These are phyloP conservation scores for Byasa hedistus DNA, from an alignment of 2,888 invertebrate genomes.

Conservation along the genomic window DNA sequence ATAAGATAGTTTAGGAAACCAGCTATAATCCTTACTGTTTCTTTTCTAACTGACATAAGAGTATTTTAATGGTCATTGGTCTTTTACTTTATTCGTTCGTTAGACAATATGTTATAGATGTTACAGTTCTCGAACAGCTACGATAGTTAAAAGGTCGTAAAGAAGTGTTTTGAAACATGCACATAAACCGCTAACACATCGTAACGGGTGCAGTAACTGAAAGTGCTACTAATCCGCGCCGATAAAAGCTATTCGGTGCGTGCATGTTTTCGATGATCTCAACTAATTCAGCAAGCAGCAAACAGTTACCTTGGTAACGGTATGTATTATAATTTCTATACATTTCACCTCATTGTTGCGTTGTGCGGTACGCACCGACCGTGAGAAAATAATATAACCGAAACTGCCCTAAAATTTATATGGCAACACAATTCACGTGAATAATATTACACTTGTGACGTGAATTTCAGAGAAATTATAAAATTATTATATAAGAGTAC, in stretches of 20 bases:
- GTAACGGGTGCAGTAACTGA: constrained; percentile 27
- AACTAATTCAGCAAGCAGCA: constrained; percentile 35
- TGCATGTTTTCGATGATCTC: constrained; percentile 36
- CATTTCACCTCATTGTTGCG: constrained; percentile 37
- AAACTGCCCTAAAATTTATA: constrained; percentile 8
- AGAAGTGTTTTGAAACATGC: constrained; percentile 13
- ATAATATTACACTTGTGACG: constrained; percentile 1
- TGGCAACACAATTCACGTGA: constrained; percentile 5
- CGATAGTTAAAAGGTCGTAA: constrained; percentile 21
- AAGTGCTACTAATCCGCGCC: constrained; percentile 38
- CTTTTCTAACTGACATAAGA: constrained; percentile 19
- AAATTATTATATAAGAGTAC: neutral
- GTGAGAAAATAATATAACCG: constrained; percentile 33
- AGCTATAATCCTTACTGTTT: neutral
- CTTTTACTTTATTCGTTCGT: constrained; percentile 17
- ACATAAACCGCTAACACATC: constrained; percentile 16
- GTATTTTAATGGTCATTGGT: constrained; percentile 8
- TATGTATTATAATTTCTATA: constrained; percentile 36
- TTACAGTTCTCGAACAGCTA: constrained; percentile 22
- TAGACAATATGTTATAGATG: constrained; percentile 17
- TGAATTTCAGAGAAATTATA: constrained; percentile 5
- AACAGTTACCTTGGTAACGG: constrained; percentile 42
- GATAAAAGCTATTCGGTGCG: constrained; percentile 34
- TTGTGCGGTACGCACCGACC: constrained; percentile 32
- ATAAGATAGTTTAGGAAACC: too few species aligned